These are phyloP conservation scores for Muscina levida DNA, from an alignment of 2,888 invertebrate genomes.

Conservation along the genomic window DNA sequence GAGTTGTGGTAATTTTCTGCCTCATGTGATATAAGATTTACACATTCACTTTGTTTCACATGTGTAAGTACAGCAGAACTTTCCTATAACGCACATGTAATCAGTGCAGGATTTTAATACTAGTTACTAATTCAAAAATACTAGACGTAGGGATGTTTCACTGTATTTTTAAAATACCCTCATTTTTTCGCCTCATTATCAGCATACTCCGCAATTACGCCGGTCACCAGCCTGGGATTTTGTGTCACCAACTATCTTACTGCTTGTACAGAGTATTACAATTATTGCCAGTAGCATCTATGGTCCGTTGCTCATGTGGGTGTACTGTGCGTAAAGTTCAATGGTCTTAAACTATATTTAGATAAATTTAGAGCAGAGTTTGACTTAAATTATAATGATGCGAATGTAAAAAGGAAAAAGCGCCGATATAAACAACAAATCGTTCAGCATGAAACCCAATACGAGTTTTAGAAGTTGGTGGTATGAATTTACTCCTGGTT, in stretches of 20 bases:
- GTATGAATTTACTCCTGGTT: too few relatives aligned
- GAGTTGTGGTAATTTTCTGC: constrained; percentile 17
- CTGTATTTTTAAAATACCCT: constrained; percentile 19
- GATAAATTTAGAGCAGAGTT: neutral
- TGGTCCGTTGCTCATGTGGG: constrained; percentile 10
- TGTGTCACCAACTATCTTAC: neutral
- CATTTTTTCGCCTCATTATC: neutral
- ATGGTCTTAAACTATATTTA: constrained; percentile 43
- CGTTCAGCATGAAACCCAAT: too few relatives aligned
- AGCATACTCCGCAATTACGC: neutral
- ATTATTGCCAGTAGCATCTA: constrained; percentile 53
- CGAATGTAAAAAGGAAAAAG: too few relatives aligned
- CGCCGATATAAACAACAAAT: too few relatives aligned
- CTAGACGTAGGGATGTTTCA: constrained; percentile 28
- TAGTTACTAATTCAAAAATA: too few relatives aligned
- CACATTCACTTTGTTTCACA: neutral
- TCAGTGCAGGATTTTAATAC: too few relatives aligned
- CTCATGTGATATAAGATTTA: neutral
- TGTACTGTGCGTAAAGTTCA: constrained; percentile 46
- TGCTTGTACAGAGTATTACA: constrained; percentile 19
- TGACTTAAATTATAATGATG: too few relatives aligned
- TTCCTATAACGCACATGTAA: too few relatives aligned
- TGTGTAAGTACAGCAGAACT: too few relatives aligned
- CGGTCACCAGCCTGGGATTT: neutral
- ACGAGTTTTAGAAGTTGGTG: too few relatives aligned